A percentile compares a stretch with the other conserved stretches of the same genome.
Evolutionary conservation across 2,888 invertebrate genomes (phyloP).

Genomic region (Drosophila anomalipes): DNA sequence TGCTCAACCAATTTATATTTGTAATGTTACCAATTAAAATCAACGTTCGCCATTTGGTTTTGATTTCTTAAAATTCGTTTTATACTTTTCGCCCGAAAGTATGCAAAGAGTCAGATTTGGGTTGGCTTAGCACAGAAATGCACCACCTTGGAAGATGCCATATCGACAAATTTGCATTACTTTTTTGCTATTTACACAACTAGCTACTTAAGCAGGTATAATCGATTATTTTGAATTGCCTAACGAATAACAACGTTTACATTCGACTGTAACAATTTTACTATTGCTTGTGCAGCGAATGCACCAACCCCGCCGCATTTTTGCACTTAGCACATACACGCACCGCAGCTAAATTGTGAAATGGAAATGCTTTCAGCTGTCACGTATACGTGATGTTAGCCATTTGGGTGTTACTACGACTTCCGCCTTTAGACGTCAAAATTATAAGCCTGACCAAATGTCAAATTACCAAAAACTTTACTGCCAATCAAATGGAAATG

Average conservation of each 20-base stretch:
- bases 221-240: neutral
- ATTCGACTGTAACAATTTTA: neutral
- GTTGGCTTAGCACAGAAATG: neutral
- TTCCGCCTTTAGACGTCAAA: slow-evolving; percentile 51
- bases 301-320: slow-evolving; percentile 7
- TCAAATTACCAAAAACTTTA: slow-evolving; percentile 55
- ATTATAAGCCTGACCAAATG: slow-evolving; percentile 57
- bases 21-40: neutral
- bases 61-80: neutral
- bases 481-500: slow-evolving; percentile 47
- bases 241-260: neutral
- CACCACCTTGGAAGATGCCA: neutral
- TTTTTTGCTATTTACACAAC: neutral
- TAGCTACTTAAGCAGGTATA: neutral
- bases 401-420: slow-evolving; percentile 10
- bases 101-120: slow-evolving; percentile 13
- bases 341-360: neutral
- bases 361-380: slow-evolving; percentile 7
- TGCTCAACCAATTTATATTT: neutral
- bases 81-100: slow-evolving; percentile 14
- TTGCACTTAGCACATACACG: slow-evolving; percentile 7
- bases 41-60: neutral
- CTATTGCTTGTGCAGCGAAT: neutral
- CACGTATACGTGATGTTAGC: slow-evolving; percentile 25
- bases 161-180: neutral